Evolutionary conservation across 1,140 invertebrate genomes (phyloP), one percentile per base, ranked within the genome.

Genomic region (Ostrea edulis): DNA sequence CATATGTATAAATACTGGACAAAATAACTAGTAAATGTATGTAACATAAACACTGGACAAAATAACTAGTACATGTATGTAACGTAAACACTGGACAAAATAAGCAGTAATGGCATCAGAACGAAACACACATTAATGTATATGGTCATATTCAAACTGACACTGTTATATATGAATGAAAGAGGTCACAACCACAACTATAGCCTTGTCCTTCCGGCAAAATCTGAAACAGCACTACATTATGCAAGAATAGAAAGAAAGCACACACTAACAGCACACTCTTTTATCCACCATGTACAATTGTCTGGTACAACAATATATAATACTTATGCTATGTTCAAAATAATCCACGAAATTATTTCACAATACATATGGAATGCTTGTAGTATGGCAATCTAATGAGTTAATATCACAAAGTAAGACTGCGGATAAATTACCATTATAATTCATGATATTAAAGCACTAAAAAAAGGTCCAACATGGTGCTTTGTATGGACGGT

Each of bases 211-310:
- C n/a, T 62, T 17, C n/a, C 17, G 55, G 55, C 17, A 17, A 62
- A 62, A 17, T 7, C 14, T 20, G 12, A 25, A 77, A 25, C 25
- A 77, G 29, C 7, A 29, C 0, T 22, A 77, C 68, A 77, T 77
- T 77, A 77, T 77, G 68, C 68, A 77, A 35, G 22, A 77, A 25
- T 62, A 62, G n/a, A n/a, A 62, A n/a, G 12, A 29, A 25, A 77
- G 12, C 68, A 77, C 68, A 29, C 68, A 4, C 25, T 25, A 77
- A 25, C 68, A 77, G 22, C 25, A 35, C 68, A 77, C 22, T 14
- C 29, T 17, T 29, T 77, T 25, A 35, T 29, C 25, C 68, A 77
- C 68, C 25, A 25, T 29, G 65, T 71, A 71, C 55, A 77, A 35
- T 12, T 35, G 12, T 77, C 25, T 62, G 58, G 58, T 62, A 62